Evolutionary conservation across 2,888 invertebrate species (phyloP), one percentile per base, ranked within the genome.

Genomic region (Stramonita haemastoma): DNA sequence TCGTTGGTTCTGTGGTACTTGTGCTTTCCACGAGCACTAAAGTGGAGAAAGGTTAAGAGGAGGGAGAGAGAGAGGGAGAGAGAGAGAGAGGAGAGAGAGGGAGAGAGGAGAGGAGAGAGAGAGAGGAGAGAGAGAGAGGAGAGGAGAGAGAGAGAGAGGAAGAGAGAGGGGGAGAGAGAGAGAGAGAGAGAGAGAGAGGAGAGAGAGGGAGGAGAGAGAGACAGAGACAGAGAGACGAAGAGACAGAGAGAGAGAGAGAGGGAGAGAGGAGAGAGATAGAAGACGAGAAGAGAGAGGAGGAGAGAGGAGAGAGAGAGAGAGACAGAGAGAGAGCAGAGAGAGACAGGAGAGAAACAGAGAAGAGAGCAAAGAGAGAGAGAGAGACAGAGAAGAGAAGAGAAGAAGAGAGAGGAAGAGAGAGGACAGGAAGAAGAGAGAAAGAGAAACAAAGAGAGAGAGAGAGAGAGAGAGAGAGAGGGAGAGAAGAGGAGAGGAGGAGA

Each of bases 221-320:
- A 66, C 34, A 56, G 56, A 85, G 70, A 60, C 5, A 88, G 36
- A 73, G 36, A 19, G 46, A 88, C 13, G 26, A 73, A 90, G 36
- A 66, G 34, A 85, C 32, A 90, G 83, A 46, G 29, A 89, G 60
- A 89, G 66, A 89, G 86, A 87, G 81, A 87, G 87, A 89, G 77
- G 26, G 70, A 90, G 70, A 29, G 77, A 29, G 13, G 29, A 29
- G 77, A 29, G 29, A 77, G n/a, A 29, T 13, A 46, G 46, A 46
- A 8, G 46, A 46, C 46, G 26, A 26, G 73, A 73, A 77, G 77
- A 77, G 13, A 29, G 36, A 89, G 66, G 19, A 87, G 15, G 32
- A 29, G 34, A 29, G 70, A 15, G n/a, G 66, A 32, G 26, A 19
- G 70, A n/a, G 66, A 29, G 66, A 11, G 19, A 60, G 60, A 60